Conservation (phyloP, 92 coral and sea anemone genomes). For the Epizoanthus illoricatus region DNA sequence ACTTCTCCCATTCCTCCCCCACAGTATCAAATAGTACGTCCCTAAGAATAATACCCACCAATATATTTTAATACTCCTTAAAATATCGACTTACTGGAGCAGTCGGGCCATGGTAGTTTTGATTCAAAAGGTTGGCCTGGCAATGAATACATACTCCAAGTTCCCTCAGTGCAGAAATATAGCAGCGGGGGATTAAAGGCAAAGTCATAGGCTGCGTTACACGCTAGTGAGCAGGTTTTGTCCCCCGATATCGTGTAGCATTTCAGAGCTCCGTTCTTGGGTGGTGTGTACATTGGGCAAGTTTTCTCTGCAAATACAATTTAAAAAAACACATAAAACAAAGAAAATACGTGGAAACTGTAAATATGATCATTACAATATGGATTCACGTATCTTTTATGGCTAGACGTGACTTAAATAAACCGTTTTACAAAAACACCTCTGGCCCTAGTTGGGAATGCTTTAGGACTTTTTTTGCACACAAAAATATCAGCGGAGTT, state of each 20-base stretch:
- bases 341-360: too few species aligned
- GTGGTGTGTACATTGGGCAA: constrained; percentile 60
- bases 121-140: not conserved
- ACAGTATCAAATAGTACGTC: too few species aligned
- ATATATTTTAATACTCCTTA: not conserved
- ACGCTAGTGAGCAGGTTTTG: constrained; percentile 39
- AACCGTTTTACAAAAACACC: too few species aligned
- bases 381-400: too few species aligned
- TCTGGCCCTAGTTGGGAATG: too few species aligned
- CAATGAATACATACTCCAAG: constrained; percentile 40
- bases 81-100: constrained; percentile 54
- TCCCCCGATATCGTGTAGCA: constrained; percentile 25
- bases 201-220: constrained; percentile 52
- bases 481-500: too few species aligned
- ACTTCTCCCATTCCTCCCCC: too few species aligned
- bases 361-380: too few species aligned
- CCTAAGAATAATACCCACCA: not conserved
- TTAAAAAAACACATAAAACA: not conserved
- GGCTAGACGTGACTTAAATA: too few species aligned
- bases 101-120: constrained; percentile 74
- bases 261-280: constrained; percentile 62
- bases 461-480: not conserved
- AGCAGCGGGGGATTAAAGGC: constrained; percentile 53
- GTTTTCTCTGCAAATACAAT: constrained; percentile 44
- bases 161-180: constrained; percentile 59